Conservation (phyloP, 1,140 invertebrate genomes). For the Drosophila albomicans region DNA sequence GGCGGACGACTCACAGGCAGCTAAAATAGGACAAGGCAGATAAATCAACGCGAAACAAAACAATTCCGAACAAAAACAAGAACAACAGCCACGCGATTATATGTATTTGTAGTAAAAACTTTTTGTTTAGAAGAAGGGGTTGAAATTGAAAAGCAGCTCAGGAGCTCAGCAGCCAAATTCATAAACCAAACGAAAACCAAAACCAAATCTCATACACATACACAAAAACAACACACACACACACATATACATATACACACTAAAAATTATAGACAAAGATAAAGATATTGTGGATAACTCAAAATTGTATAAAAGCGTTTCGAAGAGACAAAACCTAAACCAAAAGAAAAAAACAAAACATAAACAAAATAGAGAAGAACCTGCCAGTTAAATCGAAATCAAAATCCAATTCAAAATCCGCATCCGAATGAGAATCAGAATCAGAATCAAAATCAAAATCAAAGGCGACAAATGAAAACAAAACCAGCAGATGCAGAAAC, state of each 20-base stretch:
- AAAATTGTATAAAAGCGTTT: constrained; percentile 29
- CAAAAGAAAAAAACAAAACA: constrained; percentile 55
- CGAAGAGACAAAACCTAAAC: constrained; percentile 51
- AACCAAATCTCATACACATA: constrained; percentile 37
- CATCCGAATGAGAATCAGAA: constrained; percentile 50
- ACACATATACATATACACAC: constrained; percentile 16
- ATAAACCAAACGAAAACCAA: constrained; percentile 45
- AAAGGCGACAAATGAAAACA: constrained; percentile 63
- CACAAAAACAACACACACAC: not conserved
- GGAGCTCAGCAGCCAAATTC: constrained; percentile 58
- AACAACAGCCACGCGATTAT: constrained; percentile 60
- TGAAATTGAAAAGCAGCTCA: constrained; percentile 66
- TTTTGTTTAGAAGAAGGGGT: constrained; percentile 65
- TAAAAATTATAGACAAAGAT: constrained; percentile 21
- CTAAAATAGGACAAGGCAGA: constrained; percentile 53
- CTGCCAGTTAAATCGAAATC: constrained; percentile 60
- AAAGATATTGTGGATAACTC: constrained; percentile 38
- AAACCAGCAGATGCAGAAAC: constrained; percentile 58
- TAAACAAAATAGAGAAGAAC: constrained; percentile 9
- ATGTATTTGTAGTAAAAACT: constrained; percentile 43
- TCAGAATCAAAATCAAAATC: constrained; percentile 60
- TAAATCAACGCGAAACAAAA: constrained; percentile 77
- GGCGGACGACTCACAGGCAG: constrained; percentile 65
- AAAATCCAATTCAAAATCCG: constrained; percentile 47
- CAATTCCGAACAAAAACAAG: constrained; percentile 57